Conservation (phyloP, 1,140 invertebrate genomes). For the Notospermus geniculatus region DNA sequence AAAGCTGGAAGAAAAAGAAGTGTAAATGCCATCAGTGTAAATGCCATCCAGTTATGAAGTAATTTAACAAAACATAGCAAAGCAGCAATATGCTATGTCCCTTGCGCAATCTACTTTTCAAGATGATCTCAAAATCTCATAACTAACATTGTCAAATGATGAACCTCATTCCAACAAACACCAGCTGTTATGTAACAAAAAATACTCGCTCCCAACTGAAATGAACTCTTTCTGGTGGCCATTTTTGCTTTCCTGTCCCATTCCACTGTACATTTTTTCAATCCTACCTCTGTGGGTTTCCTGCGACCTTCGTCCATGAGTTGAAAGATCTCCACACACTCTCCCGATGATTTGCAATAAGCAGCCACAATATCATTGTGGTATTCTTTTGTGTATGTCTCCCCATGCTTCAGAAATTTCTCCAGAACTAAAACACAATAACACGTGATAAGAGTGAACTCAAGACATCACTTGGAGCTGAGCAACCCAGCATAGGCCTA, state of each 20-base stretch:
- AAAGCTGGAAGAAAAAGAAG: slow-evolving; percentile 15
- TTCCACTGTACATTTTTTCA: not conserved
- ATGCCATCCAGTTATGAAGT: not conserved
- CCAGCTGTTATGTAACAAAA: not conserved
- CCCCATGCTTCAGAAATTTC: slow-evolving; percentile 21
- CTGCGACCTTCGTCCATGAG: slow-evolving; percentile 24
- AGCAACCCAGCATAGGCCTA: too few relatives aligned
- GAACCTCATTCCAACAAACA: not conserved
- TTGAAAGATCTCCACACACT: slow-evolving; percentile 26
- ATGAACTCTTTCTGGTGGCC: too few relatives aligned
- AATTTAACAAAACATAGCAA: not conserved
- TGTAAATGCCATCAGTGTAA: not conserved
- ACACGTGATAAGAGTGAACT: too few relatives aligned
- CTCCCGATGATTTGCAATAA: slow-evolving; percentile 25
- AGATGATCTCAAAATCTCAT: not conserved
- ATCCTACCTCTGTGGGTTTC: slow-evolving; percentile 23
- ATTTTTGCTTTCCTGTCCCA: too few relatives aligned
- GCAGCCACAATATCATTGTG: slow-evolving; percentile 27
- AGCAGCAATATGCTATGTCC: not conserved
- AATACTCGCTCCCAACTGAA: too few relatives aligned
- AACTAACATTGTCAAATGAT: not conserved
- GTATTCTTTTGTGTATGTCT: slow-evolving; percentile 11
- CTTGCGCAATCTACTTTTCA: not conserved
- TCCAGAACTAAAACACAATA: slow-evolving; percentile 26
- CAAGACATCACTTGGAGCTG: too few relatives aligned